Evolutionary conservation across 1,140 invertebrate genomes (phyloP).

Genomic region (Dryas iulia): DNA sequence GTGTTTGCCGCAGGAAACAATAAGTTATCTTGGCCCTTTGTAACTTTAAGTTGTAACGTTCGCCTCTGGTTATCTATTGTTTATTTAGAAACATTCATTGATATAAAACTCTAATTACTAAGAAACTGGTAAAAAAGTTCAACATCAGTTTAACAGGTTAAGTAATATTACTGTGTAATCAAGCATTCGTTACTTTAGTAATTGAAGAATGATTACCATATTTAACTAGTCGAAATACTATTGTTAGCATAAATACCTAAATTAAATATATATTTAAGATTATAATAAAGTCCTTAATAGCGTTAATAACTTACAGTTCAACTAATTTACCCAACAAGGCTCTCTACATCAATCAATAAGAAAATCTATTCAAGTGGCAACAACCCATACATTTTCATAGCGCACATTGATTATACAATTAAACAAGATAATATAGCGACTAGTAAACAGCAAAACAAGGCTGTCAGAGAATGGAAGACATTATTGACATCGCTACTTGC

Average conservation of each 20-base stretch:
- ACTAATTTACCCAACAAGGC: not conserved
- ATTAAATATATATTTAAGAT: not conserved
- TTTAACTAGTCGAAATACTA: no score
- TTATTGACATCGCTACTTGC: constrained; percentile 23
- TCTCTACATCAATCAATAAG: constrained; percentile 6
- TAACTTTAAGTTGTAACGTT: not conserved
- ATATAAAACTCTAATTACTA: no score
- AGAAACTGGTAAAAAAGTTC: no score
- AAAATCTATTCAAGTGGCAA: constrained; percentile 13
- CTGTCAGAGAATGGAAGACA: constrained; percentile 26
- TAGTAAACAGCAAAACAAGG: constrained; percentile 20
- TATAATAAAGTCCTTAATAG: not conserved
- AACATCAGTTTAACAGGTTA: no score
- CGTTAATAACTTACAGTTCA: not conserved
- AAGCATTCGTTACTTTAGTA: no score
- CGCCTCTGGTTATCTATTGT: not conserved
- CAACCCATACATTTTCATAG: constrained; percentile 14
- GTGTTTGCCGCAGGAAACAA: constrained; percentile 6
- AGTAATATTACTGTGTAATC: no score
- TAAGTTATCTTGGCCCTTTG: not conserved
- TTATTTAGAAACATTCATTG: not conserved
- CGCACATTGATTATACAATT: constrained; percentile 6
- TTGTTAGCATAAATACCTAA: no score
- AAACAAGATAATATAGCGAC: constrained; percentile 7
- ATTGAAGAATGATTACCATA: no score